Conservation (phyloP, 2,888 invertebrate genomes). For the Drosophila longiperda region DNA sequence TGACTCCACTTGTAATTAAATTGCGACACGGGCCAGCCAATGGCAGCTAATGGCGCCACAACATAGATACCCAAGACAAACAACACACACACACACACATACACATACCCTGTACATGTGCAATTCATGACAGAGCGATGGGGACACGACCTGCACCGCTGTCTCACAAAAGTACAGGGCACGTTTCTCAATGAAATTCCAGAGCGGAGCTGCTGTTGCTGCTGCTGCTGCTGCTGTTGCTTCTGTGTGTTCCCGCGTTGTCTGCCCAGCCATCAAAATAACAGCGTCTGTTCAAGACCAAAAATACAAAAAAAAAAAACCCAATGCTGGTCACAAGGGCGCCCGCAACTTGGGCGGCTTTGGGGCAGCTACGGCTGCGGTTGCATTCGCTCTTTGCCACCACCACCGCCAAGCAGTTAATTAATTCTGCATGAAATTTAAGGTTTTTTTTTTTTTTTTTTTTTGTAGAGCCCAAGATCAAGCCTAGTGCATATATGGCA, state of each 20-base stretch:
- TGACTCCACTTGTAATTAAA: conserved; percentile 70
- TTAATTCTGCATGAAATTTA: conserved; percentile 82
- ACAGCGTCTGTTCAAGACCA: conserved; percentile 24
- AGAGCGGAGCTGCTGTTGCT: conserved; percentile 46
- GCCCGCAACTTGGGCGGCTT: conserved; percentile 61
- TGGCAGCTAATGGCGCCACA: conserved; percentile 76
- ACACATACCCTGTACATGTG: conserved; percentile 30
- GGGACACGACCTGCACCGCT: conserved; percentile 73
- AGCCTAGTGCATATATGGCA: conserved; percentile 66
- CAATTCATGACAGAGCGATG: conserved; percentile 70
- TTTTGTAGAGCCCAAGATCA: conserved; percentile 34
- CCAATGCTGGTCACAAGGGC: conserved; percentile 46
- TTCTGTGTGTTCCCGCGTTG: conserved; percentile 83
- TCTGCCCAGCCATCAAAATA: conserved; percentile 81
- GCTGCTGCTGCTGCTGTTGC: conserved; percentile 52
- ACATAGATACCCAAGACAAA: conserved; percentile 72
- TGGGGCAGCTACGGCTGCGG: conserved; percentile 35
- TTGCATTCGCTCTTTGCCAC: conserved; percentile 55
- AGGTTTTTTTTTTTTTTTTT: conserved; percentile 47
- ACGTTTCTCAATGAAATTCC: conserved; percentile 82
- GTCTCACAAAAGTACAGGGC: conserved; percentile 68
- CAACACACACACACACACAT: conserved; percentile 14
- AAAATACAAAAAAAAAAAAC: conserved; percentile 5
- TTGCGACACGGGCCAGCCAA: conserved; percentile 73
- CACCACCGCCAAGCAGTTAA: conserved; percentile 74